Base-by-base conservation (phyloP, 2,888 invertebrate genomes). In the Quadroppia sp. region DNA sequence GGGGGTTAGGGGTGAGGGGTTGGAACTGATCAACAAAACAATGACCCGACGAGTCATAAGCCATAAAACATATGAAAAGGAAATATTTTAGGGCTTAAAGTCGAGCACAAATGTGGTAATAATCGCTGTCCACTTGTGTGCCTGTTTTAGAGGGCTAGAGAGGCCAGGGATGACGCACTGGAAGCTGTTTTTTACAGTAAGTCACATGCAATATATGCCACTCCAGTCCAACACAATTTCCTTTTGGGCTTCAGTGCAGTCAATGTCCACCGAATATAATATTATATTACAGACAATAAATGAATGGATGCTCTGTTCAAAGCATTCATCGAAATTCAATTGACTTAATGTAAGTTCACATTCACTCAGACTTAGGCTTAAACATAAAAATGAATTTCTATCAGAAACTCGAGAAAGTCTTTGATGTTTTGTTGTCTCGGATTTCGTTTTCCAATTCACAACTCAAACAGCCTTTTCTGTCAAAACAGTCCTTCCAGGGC, bases 231-330 rank as follows among this genome's bases (percentile, higher is more conserved):
- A 59, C 13, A 59, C 59, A 59, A 59, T 59, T 59, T 59, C 59
- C 59, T 59, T 59, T 59, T 59, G 9, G 59, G 59, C 59, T 59
- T 59, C 59, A 59, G 23, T 59, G 30, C 59, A 59, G 59, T 59
- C 59, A 59, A 59, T 59, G 59, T 59, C 59, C 59, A 59, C 59
- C 20, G 30, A 59, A 59, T 59, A 56, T 56, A 56, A 56, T 56
- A 59, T 59, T 17, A 59, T 59, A 59, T 59, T 59, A 59, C 59
- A 59, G 15, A 59, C 59, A 59, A 56, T 56, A 9, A 36, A 17
- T 2, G 59, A 59, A 59, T 59, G 59, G 59, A 59, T 59, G 59
- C 11, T 9, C 59, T 59, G 30, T 30, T 50, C 50, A 50, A 3
- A 50, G 59, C 11, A 23, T 25, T 45, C 45, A 45, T 45, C 13